Base-by-base conservation (phyloP, 2,888 invertebrate genomes). In the Drosophila birchii region DNA sequence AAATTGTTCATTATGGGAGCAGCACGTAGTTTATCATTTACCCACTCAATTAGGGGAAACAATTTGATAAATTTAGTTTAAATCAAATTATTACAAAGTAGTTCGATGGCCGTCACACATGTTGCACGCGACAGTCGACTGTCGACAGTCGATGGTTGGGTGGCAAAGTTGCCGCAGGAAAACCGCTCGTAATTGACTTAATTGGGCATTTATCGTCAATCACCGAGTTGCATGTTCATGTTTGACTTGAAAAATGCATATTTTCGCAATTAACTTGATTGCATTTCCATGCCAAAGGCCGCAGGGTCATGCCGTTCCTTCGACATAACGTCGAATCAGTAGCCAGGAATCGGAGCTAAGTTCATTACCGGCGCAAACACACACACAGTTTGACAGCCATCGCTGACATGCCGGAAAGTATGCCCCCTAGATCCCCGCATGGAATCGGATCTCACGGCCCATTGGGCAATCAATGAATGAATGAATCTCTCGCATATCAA, bases 141-240 rank as follows among this genome's bases (percentile, higher is more conserved):
- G 36, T 39, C 12, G 32, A 12, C 3, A 12, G 49, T 1, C 29
- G 47, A 9, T 18, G 1, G 47, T n/a, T 18, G 38, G 59, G 54
- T 47, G 56, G 51, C 32, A 64, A 53, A 44, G 49, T 61, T 64
- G 75, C 58, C 51, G 60, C 56, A 32, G 47, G 64, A 62, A 71
- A 68, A 60, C 73, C 70, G 81, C 64, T 66, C 62, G 77, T 88
- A 86, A 86, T 86, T 89, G 78, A 69, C 73, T 75, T 86, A 86
- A 89, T 88, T 88, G 90, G 69, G 70, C 86, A 89, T 79, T 82
- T 88, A 86, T 78, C 75, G 89, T 61, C 71, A 78, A 88, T 82
- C 80, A 73, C 66, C 51, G 54, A 55, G 56, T 55, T 53, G 61
- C 73, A 67, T 60, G 60, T 71, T 45, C 60, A 51, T 64, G 63